These are phyloP conservation scores for Aphelinus certus DNA, from an alignment of 1,140 invertebrate species.

Conservation along the genomic window DNA sequence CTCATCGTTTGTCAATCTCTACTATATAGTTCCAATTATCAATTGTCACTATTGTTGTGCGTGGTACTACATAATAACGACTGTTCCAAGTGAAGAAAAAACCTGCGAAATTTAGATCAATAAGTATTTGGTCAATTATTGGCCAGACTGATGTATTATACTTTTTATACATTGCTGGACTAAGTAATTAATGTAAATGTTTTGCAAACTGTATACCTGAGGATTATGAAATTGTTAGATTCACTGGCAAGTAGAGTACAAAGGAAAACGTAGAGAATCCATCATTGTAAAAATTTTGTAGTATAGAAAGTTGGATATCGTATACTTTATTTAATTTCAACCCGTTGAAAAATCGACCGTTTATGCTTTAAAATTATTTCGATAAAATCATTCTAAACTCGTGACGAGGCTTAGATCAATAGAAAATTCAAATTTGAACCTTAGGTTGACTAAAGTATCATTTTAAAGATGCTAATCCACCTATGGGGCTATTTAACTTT, in stretches of 20 bases:
- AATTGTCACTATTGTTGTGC: conserved; percentile 31
- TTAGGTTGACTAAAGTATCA: conserved; percentile 3
- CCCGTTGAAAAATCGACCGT: conserved; percentile 23
- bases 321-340: conserved; percentile 49
- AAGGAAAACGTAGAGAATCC: conserved; percentile 48
- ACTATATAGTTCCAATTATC: conserved; percentile 23
- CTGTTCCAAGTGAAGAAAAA: conserved; percentile 21
- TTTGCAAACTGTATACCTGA: conserved; percentile 55
- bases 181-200: conserved; percentile 58
- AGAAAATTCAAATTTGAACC: not conserved
- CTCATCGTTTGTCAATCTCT: conserved; percentile 8
- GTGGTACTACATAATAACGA: conserved; percentile 28
- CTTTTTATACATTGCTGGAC: conserved; percentile 58
- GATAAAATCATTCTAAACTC: too few relatives aligned
- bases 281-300: conserved; percentile 58
- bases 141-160: conserved; percentile 64
- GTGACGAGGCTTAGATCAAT: too few relatives aligned
- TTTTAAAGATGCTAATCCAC: conserved; percentile 27
- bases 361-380: conserved; percentile 38
- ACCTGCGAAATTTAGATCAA: conserved; percentile 36
- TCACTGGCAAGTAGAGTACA: conserved; percentile 55
- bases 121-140: conserved; percentile 54
- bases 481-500: conserved; percentile 42
- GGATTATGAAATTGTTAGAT: conserved; percentile 50
- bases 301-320: conserved; percentile 49